Conservation (phyloP, 2,888 invertebrate genomes). For the Acleris laterana region DNA sequence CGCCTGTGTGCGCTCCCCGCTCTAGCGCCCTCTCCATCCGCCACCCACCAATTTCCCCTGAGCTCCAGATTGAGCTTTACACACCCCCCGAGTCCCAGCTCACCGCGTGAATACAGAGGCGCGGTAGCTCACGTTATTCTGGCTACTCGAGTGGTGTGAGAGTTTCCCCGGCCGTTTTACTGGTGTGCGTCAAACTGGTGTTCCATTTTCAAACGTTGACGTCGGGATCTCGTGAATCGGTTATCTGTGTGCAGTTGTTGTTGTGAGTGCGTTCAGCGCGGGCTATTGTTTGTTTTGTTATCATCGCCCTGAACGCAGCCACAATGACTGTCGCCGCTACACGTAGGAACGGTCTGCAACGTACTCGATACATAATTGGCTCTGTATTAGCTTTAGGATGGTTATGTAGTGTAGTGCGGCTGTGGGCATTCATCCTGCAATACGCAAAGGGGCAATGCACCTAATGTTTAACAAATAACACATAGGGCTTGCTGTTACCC, state of each 20-base stretch:
- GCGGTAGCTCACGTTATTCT: conserved; percentile 54
- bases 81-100: conserved; percentile 38
- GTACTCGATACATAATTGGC: conserved; percentile 28
- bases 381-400: conserved; percentile 16
- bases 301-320: conserved; percentile 56
- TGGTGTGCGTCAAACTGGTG: conserved; percentile 61
- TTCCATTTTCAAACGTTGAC: conserved; percentile 69
- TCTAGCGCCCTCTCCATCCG: conserved; percentile 52
- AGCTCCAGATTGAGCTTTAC: conserved; percentile 51
- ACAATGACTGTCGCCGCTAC: conserved; percentile 33
- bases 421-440: conserved; percentile 24
- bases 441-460: conserved; percentile 13
- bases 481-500: too few relatives aligned
- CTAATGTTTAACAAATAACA: conserved; percentile 1
- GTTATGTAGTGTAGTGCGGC: conserved; percentile 14
- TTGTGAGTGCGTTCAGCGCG: conserved; percentile 63
- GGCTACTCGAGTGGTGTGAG: conserved; percentile 55
- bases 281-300: conserved; percentile 78
- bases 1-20: conserved; percentile 56
- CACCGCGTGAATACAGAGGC: conserved; percentile 44
- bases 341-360: conserved; percentile 20
- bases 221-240: conserved; percentile 77
- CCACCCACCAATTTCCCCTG: conserved; percentile 49
- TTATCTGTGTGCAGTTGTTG: conserved; percentile 67
- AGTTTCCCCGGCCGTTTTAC: conserved; percentile 65